A percentile compares a stretch with the other conserved stretches of the same genome.
These are phyloP conservation scores for Glossophaga mutica DNA, from an alignment of 2,797 vertebrate genomes.

Conservation along the genomic window DNA sequence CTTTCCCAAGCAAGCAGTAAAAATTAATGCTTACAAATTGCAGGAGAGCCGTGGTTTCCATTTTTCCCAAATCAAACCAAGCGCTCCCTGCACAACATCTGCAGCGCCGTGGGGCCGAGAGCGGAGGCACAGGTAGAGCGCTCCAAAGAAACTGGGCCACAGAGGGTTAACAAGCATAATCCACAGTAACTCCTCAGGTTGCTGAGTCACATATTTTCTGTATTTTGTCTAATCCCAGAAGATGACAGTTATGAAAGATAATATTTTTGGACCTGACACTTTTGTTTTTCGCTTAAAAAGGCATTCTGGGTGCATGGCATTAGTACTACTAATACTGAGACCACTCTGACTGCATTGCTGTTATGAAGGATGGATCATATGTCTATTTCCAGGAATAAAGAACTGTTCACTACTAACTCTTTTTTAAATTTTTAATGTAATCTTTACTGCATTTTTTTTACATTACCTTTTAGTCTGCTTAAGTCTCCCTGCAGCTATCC, in stretches of 20 bases:
- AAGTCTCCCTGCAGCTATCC: background rate
- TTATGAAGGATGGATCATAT: background rate
- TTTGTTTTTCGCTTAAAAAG: conserved; percentile 53
- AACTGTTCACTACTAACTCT: background rate
- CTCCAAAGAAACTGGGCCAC: conserved; percentile 1
- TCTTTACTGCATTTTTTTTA: background rate
- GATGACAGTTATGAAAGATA: conserved; percentile 61
- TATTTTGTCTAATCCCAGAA: conserved; percentile 48
- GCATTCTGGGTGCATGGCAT: background rate
- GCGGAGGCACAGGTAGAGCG: background rate
- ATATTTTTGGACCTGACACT: conserved; percentile 48
- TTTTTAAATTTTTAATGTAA: background rate
- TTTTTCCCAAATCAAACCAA: conserved; percentile 35
- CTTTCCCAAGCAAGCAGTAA: background rate
- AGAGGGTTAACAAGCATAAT: conserved; percentile 40
- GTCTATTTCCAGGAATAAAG: background rate
- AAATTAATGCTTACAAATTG: conserved; percentile 26
- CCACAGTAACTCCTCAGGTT: background rate
- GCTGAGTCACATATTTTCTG: background rate
- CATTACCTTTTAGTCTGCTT: background rate
- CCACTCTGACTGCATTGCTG: background rate
- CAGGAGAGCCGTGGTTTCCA: background rate
- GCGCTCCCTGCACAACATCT: background rate
- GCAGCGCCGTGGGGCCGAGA: background rate
- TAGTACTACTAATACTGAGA: background rate